A percentile compares a stretch with the other conserved stretches of the same genome.
Conservation (phyloP, 2,113 vertebrate species). For the Myrmophylax atrothorax region DNA sequence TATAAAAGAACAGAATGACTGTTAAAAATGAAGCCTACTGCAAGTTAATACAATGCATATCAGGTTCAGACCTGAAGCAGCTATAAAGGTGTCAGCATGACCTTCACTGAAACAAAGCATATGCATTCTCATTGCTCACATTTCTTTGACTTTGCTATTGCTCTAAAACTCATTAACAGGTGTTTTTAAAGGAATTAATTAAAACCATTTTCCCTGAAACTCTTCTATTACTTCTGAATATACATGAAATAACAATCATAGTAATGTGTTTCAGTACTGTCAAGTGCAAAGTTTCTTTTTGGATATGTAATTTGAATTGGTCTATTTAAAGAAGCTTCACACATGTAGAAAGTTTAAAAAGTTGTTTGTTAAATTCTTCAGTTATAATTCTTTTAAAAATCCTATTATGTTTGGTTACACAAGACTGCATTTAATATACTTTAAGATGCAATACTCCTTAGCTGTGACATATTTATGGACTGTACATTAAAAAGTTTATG, state of each 20-base stretch:
- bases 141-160: neutral
- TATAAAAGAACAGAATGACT: neutral
- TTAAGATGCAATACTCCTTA: constrained; percentile 78
- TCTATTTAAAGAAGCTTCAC: constrained; percentile 69
- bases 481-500: constrained; percentile 76
- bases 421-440: constrained; percentile 81
- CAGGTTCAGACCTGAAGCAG: neutral
- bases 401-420: constrained; percentile 83
- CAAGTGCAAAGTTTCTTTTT: constrained; percentile 28
- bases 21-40: neutral
- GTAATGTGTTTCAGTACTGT: neutral
- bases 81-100: neutral
- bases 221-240: constrained; percentile 14
- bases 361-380: constrained; percentile 70
- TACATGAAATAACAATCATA: neutral
- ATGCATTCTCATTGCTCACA: neutral
- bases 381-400: constrained; percentile 82
- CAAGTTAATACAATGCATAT: neutral
- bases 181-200: neutral
- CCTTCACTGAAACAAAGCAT: neutral
- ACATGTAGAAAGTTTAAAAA: constrained; percentile 74
- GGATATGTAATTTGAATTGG: constrained; percentile 42
- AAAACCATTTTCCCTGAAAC: neutral
- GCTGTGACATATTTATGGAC: constrained; percentile 77
- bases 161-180: neutral